Conservation (phyloP, 2,888 invertebrate genomes). For the Drosophila lacicola region DNA sequence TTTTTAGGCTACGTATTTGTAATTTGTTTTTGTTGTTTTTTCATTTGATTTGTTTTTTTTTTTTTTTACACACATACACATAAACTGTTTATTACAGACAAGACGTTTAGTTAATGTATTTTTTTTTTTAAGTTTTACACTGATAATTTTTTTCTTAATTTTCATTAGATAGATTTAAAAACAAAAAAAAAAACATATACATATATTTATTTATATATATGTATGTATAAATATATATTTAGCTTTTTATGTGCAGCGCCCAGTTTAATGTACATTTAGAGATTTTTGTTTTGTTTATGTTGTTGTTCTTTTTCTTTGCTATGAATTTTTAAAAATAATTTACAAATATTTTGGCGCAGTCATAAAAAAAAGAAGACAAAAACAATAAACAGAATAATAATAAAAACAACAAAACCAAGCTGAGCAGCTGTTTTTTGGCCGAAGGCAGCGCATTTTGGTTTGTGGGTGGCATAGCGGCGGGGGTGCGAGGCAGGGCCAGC, state of each 20-base stretch:
- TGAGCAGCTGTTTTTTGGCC: conserved; percentile 64
- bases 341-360: conserved; percentile 77
- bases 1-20: conserved; percentile 50
- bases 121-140: conserved; percentile 40
- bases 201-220: conserved; percentile 15
- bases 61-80: conserved; percentile 71
- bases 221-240: conserved; percentile 32
- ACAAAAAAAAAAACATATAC: conserved; percentile 37
- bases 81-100: conserved; percentile 65
- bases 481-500: conserved; percentile 32
- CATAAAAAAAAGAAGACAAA: conserved; percentile 55
- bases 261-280: conserved; percentile 60
- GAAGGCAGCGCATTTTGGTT: conserved; percentile 43
- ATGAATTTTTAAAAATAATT: conserved; percentile 65
- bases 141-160: conserved; percentile 14
- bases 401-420: conserved; percentile 68
- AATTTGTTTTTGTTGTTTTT: conserved; percentile 33
- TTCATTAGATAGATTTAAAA: conserved; percentile 44
- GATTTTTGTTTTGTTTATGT: conserved; percentile 31
- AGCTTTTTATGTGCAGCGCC: conserved; percentile 63
- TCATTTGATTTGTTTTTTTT: conserved; percentile 23
- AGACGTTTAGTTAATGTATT: conserved; percentile 48
- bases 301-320: conserved; percentile 37
- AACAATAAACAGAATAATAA: conserved; percentile 67
- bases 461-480: conserved; percentile 22